Evolutionary conservation across 2,888 invertebrate genomes (phyloP).

Genomic region (Atherix ibis): DNA sequence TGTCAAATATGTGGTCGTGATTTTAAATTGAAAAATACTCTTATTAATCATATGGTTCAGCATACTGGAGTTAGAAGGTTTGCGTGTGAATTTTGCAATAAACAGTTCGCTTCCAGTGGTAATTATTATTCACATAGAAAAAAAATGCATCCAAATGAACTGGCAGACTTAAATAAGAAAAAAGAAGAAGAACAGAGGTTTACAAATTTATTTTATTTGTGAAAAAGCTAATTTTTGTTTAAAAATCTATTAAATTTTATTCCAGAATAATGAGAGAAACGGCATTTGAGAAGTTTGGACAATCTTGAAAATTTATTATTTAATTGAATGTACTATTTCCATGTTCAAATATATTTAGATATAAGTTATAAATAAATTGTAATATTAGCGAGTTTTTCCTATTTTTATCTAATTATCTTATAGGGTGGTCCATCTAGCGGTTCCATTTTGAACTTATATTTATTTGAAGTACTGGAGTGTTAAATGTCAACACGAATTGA

Average conservation of each 20-base stretch:
- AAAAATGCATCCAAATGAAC: conserved; percentile 14
- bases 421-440: too few relatives aligned
- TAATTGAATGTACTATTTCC: too few relatives aligned
- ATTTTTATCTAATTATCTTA: too few relatives aligned
- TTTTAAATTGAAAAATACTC: conserved; percentile 14
- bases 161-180: conserved; percentile 10
- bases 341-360: too few relatives aligned
- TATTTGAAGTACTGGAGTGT: too few relatives aligned
- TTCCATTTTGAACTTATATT: too few relatives aligned
- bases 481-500: too few relatives aligned
- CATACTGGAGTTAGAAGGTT: conserved; percentile 14
- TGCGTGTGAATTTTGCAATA: conserved; percentile 14
- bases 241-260: neutral
- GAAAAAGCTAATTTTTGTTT: too few relatives aligned
- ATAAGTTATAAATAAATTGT: too few relatives aligned
- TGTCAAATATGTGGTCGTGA: conserved; percentile 12
- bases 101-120: conserved; percentile 14
- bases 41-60: conserved; percentile 14
- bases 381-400: too few relatives aligned
- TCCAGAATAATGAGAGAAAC: conserved; percentile 1
- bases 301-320: too few relatives aligned
- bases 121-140: conserved; percentile 16
- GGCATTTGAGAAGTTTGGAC: neutral
- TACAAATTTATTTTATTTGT: too few relatives aligned
- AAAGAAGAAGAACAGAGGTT: conserved; percentile 12